These are phyloP conservation scores for Actenoides lindsayi DNA, from an alignment of 2,113 vertebrate species.

Conservation along the genomic window DNA sequence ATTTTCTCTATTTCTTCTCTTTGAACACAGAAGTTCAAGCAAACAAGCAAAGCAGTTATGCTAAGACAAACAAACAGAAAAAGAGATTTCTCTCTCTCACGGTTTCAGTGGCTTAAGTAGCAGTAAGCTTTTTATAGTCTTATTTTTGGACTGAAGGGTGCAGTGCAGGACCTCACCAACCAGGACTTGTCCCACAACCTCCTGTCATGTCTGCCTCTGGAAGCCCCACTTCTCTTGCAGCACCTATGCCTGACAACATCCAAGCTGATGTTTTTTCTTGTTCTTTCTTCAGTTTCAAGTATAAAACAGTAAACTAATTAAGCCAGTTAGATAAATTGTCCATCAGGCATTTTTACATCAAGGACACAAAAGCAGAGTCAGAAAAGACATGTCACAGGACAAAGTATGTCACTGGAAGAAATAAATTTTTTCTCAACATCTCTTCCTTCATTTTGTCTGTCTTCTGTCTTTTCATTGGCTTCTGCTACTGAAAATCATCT, in stretches of 20 bases:
- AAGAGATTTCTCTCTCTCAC: background rate
- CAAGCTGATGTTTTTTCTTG: background rate
- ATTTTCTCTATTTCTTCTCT: background rate
- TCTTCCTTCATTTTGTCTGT: background rate
- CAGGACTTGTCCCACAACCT: background rate
- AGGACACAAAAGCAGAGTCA: background rate
- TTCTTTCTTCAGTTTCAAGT: background rate
- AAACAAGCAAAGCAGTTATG: background rate
- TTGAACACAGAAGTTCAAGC: background rate
- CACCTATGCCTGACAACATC: background rate
- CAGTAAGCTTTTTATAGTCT: background rate
- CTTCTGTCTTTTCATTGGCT: background rate
- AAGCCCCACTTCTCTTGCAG: background rate
- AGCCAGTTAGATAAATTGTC: background rate
- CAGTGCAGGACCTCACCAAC: background rate
- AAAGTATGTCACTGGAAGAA: background rate
- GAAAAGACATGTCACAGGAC: background rate
- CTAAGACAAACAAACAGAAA: background rate
- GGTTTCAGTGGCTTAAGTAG: background rate
- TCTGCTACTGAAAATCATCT: background rate
- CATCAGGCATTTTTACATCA: background rate
- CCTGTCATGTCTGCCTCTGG: background rate
- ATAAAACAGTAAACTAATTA: background rate
- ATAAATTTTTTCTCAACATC: background rate
- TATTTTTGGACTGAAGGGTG: background rate